Percentiles rank a stretch among this genome's conserved stretches.
Evolutionary conservation across 2,888 invertebrate species (phyloP).

Genomic region (Ametastegia equiseti): DNA sequence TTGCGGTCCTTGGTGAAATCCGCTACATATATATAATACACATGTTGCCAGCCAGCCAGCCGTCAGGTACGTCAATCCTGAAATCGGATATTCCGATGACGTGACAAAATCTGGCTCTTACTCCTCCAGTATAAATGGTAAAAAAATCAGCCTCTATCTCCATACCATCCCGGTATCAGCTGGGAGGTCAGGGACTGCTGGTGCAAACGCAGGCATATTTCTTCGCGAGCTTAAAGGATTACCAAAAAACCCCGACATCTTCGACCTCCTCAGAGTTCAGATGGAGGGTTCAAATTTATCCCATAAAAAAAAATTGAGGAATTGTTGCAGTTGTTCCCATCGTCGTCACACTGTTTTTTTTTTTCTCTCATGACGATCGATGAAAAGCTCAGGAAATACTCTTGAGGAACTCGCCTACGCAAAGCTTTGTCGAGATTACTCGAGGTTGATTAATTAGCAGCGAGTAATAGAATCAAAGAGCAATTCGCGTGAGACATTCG

Average conservation of each 20-base stretch:
- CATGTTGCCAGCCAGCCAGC: not conserved
- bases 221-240: not conserved
- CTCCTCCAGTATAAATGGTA: not conserved
- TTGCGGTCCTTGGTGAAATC: not conserved
- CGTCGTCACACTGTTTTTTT: no score
- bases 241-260: not conserved
- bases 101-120: not conserved
- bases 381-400: no score
- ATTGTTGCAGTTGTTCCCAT: no score
- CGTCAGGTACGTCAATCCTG: not conserved
- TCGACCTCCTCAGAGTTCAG: no score
- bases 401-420: no score
- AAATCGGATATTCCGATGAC: not conserved
- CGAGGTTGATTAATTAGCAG: no score
- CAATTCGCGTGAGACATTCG: no score
- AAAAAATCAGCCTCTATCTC: not conserved
- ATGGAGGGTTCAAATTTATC: no score
- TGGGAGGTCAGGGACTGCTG: not conserved
- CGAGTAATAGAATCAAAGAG: no score
- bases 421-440: no score
- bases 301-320: no score
- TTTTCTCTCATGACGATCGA: no score
- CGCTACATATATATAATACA: conserved; percentile 5
- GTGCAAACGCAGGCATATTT: not conserved
- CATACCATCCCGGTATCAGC: not conserved